phyloP scores from a whole-genome alignment of 2,888 invertebrate species.

The Electrophaes corylata region DNA sequence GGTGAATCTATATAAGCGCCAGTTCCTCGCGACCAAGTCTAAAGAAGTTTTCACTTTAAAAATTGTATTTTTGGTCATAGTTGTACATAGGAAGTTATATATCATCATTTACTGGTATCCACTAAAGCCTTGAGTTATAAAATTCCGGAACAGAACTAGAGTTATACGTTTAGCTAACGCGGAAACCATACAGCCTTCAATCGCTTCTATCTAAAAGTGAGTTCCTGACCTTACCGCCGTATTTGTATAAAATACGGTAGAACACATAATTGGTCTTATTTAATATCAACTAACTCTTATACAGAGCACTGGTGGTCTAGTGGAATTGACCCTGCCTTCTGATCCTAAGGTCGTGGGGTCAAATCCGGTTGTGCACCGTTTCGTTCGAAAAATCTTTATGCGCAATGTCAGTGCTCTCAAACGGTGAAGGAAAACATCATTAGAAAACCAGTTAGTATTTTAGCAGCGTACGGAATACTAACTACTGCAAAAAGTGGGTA shows the following conservation, averaged over 20 bases:
- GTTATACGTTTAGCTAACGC: slow-evolving; percentile 36
- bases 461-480: too few species aligned
- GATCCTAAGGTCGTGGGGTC: too few species aligned
- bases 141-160: slow-evolving; percentile 63
- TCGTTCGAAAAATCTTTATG: too few species aligned
- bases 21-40: too few species aligned
- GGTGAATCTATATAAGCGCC: too few species aligned
- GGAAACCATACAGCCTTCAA: slow-evolving; percentile 35
- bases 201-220: slow-evolving; percentile 20
- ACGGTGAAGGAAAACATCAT: too few species aligned
- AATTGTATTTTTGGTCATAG: slow-evolving; percentile 16
- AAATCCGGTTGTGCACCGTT: too few species aligned
- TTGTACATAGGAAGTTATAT: slow-evolving; percentile 70
- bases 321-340: too few species aligned
- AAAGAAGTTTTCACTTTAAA: background rate
- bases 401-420: too few species aligned
- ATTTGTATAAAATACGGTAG: slow-evolving; percentile 16
- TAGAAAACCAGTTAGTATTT: too few species aligned
- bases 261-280: slow-evolving; percentile 23
- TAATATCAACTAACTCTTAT: slow-evolving; percentile 16
- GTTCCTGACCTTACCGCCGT: slow-evolving; percentile 28
- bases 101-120: slow-evolving; percentile 65
- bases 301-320: too few species aligned
- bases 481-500: too few species aligned
- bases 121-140: slow-evolving; percentile 61